A percentile compares a stretch with the other conserved stretches of the same genome.
Evolutionary conservation across 1,140 invertebrate species (phyloP).

Genomic region (Oppia nitens): DNA sequence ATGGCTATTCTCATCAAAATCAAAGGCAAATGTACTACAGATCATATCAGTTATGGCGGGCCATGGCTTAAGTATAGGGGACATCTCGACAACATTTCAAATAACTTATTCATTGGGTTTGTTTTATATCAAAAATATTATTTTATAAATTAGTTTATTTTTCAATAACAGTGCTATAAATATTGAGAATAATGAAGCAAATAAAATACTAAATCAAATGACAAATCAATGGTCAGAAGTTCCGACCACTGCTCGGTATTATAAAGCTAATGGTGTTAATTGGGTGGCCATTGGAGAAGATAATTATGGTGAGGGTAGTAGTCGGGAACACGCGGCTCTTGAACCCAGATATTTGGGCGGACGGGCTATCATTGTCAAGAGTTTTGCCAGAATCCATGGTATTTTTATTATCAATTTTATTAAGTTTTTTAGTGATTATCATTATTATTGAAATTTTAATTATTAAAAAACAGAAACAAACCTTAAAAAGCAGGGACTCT

Average conservation of each 20-base stretch:
- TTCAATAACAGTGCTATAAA: conserved; percentile 61
- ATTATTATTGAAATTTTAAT: conserved; percentile 5
- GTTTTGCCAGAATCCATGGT: conserved; percentile 93
- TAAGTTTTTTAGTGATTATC: neutral
- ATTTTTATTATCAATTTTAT: conserved; percentile 15
- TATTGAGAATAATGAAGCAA: conserved; percentile 85
- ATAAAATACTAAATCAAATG: conserved; percentile 81
- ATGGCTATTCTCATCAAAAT: conserved; percentile 85
- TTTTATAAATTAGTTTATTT: conserved; percentile 12
- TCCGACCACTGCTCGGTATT: conserved; percentile 79
- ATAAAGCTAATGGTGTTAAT: conserved; percentile 58
- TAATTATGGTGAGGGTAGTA: conserved; percentile 89
- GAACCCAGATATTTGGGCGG: conserved; percentile 74
- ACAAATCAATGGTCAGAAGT: conserved; percentile 74
- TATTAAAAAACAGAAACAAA: conserved; percentile 91
- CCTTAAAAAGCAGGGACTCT: conserved; percentile 93
- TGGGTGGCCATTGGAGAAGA: conserved; percentile 97
- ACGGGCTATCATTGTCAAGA: conserved; percentile 95
- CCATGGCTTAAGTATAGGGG: conserved; percentile 99
- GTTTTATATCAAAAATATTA: conserved; percentile 1
- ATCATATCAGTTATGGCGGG: conserved; percentile 96
- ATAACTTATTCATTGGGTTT: conserved; percentile 97
- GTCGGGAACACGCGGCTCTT: conserved; percentile 90
- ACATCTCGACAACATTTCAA: conserved; percentile 98
- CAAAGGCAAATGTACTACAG: conserved; percentile 29